These are phyloP conservation scores for Leptinotarsa peninsularis DNA, from an alignment of 2,888 invertebrate genomes.

Conservation along the genomic window DNA sequence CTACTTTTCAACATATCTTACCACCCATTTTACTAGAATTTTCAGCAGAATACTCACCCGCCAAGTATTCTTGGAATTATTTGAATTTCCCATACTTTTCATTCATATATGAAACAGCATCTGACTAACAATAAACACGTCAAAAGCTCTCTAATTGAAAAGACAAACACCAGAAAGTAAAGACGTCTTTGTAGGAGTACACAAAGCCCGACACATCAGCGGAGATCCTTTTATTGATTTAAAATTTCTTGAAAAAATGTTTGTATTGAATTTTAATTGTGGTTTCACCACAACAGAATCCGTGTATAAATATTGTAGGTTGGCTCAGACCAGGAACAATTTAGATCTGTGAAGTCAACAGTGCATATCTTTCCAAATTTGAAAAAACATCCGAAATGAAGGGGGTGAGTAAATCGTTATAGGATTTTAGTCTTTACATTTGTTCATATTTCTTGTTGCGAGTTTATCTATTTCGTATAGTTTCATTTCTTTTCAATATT, in stretches of 20 bases:
- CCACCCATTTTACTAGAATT: no score
- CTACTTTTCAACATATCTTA: no score
- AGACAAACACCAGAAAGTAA: not conserved
- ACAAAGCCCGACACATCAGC: constrained; percentile 1
- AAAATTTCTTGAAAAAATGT: constrained; percentile 24
- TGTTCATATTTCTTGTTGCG: no score
- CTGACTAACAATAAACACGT: not conserved
- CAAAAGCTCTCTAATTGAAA: constrained; percentile 3
- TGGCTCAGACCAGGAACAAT: not conserved
- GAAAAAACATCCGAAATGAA: not conserved
- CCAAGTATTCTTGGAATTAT: no score
- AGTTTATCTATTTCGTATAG: no score
- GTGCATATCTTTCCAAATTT: not conserved
- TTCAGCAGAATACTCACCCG: no score
- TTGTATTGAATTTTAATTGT: constrained; percentile 32
- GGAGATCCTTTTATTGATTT: constrained; percentile 28
- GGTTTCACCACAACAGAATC: not conserved
- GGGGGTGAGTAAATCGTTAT: not conserved
- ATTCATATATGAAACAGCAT: not conserved
- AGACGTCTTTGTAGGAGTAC: constrained; percentile 1
- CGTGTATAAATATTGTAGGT: not conserved
- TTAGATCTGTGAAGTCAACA: not conserved
- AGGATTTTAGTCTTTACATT: no score
- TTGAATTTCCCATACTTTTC: not conserved
- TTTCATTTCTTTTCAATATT: no score